Base-by-base conservation (phyloP, 1,140 invertebrate species). In the Drosophila ogumai region DNA sequence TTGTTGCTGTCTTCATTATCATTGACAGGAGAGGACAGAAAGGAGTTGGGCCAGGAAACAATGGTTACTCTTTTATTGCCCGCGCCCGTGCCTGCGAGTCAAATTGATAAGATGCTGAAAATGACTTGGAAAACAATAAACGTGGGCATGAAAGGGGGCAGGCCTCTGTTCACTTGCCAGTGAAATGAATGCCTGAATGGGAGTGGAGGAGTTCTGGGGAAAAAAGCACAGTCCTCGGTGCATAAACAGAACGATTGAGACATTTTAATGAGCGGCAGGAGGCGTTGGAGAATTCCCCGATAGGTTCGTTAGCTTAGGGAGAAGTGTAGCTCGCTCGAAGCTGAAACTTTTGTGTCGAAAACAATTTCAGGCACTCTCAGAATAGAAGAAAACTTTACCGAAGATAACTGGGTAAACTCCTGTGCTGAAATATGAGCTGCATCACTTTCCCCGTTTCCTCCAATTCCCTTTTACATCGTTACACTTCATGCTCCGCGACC, bases 101-200 rank as follows among this genome's bases (percentile, higher is more conserved):
- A 85, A 90, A 90, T 90, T 90, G 86, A 90, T 90, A 90, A 90
- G 86, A 90, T 79, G 85, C 86, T 78, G 78, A 79, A 90, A 90
- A 90, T 81, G 78, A 79, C 85, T 90, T 79, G 66, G 64, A 90
- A 87, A 90, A 90, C 85, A 90, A 90, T 90, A 90, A 90, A 90
- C 85, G 85, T 85, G 85, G 78, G 81, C 81, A 90, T 88, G 81
- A 85, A 90, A 79, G 68, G 77, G 78, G 75, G 78, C 72, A 85
- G 78, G 57, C 72, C 65, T 71, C 44, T 65, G 79, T 28, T 67
- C 73, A 63, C 69, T 79, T 72, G 77, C 57, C 78, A 69, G 50
- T 44, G 31, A 61, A 63, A 58, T 78, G 56, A 85, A 81, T 85
- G 65, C 44, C 57, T 44, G 19, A 64, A 43, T 43, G 5, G 57